Evolutionary conservation across 2,888 invertebrate genomes (phyloP).

Genomic region (Lutraria lutraria): DNA sequence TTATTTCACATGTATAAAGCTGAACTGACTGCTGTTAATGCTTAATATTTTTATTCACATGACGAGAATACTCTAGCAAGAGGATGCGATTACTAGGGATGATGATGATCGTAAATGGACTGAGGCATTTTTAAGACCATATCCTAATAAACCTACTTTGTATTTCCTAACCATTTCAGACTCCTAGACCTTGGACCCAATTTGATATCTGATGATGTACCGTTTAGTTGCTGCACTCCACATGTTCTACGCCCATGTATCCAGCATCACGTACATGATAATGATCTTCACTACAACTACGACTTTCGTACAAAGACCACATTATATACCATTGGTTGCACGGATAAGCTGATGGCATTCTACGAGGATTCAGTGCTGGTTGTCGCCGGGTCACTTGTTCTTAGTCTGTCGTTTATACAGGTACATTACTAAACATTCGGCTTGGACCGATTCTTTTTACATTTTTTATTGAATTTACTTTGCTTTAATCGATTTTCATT

Average conservation of each 20-base stretch:
- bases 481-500: no score
- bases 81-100: no score
- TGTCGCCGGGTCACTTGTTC: conserved; percentile 65
- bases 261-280: conserved; percentile 78
- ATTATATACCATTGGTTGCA: conserved; percentile 74
- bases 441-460: no score
- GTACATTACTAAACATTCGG: conserved; percentile 51
- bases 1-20: no score
- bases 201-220: conserved; percentile 79
- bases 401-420: conserved; percentile 73
- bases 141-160: no score
- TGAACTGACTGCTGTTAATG: no score
- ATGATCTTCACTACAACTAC: conserved; percentile 78
- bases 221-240: conserved; percentile 84
- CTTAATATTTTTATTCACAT: no score
- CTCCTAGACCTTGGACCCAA: conserved; percentile 4
- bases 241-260: conserved; percentile 81
- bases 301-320: conserved; percentile 75
- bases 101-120: neutral
- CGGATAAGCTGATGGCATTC: conserved; percentile 71
- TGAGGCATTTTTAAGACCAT: neutral
- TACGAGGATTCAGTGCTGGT: conserved; percentile 73
- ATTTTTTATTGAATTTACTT: no score
- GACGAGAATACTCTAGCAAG: no score
- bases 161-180: neutral